Conservation (phyloP, 2,113 vertebrate genomes). For the Hemibates koningsi region DNA sequence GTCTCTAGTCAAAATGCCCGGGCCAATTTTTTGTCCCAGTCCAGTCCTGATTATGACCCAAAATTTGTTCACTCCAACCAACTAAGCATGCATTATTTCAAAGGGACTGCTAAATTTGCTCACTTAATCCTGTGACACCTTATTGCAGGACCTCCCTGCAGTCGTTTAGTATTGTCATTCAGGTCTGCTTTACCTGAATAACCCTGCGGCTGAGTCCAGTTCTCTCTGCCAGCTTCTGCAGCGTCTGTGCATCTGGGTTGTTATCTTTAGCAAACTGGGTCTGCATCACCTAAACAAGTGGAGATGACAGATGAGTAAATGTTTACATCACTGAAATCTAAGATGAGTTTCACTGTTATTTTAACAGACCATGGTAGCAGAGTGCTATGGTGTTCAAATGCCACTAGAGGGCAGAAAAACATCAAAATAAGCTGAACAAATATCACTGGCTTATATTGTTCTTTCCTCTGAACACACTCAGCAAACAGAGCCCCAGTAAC, state of each 20-base stretch:
- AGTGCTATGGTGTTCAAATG: not conserved
- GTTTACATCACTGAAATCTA: not conserved
- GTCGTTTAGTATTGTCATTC: not conserved
- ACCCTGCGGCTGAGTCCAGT: conserved; percentile 88
- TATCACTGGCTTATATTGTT: not conserved
- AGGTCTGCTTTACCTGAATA: conserved; percentile 49
- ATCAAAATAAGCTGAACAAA: not conserved
- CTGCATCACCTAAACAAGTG: conserved; percentile 87
- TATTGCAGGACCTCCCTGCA: not conserved
- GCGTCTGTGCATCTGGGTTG: conserved; percentile 94
- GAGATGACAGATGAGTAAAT: not conserved
- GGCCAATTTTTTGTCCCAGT: no score
- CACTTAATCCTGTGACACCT: not conserved
- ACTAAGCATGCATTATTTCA: not conserved
- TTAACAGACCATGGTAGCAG: not conserved
- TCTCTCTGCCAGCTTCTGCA: conserved; percentile 93
- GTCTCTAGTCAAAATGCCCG: no score
- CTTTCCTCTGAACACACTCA: not conserved
- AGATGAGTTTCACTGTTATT: not conserved
- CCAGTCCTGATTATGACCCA: not conserved
- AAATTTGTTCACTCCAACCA: not conserved
- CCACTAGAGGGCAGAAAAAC: not conserved
- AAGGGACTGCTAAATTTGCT: not conserved
- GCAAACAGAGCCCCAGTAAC: not conserved
- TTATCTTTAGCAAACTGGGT: conserved; percentile 97